Evolutionary conservation across 37 sponge, comb jelly and placozoan species (phyloP).

Genomic region (Theonella swinhoei): DNA sequence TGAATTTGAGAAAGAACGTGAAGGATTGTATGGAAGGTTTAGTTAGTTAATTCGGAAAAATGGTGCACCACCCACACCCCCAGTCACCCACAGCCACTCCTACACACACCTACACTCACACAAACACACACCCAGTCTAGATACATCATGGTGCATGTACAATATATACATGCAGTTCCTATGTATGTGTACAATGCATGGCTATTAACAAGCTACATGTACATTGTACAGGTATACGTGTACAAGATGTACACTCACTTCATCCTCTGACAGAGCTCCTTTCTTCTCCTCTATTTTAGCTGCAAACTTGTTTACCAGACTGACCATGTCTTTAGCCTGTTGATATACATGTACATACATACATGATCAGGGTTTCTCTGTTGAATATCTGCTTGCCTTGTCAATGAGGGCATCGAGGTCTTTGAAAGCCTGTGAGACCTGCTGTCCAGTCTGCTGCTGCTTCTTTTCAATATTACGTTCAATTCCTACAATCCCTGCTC

Average conservation of each 20-base stretch:
- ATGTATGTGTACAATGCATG: neutral
- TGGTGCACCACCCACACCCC: no score
- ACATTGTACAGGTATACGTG: neutral
- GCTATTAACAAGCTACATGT: neutral
- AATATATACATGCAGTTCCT: no score
- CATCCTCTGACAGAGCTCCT: constrained; percentile 88
- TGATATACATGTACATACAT: neutral
- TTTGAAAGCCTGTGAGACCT: constrained; percentile 88
- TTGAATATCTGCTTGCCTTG: constrained; percentile 53
- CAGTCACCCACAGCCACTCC: no score
- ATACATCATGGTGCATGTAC: no score
- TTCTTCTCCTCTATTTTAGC: constrained; percentile 89
- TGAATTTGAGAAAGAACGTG: no score
- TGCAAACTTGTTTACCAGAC: constrained; percentile 88
- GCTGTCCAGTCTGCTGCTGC: constrained; percentile 65
- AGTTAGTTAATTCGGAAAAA: no score
- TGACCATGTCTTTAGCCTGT: constrained; percentile 93
- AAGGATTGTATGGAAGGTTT: no score
- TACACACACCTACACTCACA: no score
- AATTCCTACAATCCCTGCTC: constrained; percentile 89
- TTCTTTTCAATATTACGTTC: constrained; percentile 89
- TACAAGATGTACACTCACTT: constrained; percentile 41
- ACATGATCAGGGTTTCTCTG: neutral
- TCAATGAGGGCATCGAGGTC: constrained; percentile 95
- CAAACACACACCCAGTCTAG: no score